Evolutionary conservation across 1,140 invertebrate genomes (phyloP).

Genomic region (Euwallacea fornicatus): DNA sequence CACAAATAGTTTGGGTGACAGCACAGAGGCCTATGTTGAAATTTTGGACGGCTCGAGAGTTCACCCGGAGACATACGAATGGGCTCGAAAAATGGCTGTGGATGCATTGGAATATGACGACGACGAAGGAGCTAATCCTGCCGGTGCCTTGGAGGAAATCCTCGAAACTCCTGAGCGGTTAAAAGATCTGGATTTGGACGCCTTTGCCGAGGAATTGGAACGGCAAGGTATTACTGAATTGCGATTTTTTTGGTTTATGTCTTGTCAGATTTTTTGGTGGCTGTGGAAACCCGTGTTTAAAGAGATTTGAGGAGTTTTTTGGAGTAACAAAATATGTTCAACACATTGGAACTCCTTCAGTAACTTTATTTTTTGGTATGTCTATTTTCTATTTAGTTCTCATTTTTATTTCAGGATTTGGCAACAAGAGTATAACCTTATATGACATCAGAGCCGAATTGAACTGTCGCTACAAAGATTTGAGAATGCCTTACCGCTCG

Average conservation of each 20-base stretch:
- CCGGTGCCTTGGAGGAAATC: slow-evolving; percentile 96
- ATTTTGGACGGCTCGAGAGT: slow-evolving; percentile 96
- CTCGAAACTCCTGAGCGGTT: slow-evolving; percentile 92
- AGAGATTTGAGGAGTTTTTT: neutral
- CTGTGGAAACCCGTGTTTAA: too few species aligned
- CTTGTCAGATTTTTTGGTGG: slow-evolving; percentile 19
- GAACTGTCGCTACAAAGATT: slow-evolving; percentile 93
- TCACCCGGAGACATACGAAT: slow-evolving; percentile 99
- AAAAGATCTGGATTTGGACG: slow-evolving; percentile 97
- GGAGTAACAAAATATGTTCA: too few species aligned
- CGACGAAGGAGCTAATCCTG: slow-evolving; percentile 93
- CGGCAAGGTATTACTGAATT: slow-evolving; percentile 65
- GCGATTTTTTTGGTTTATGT: neutral
- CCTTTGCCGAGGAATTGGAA: slow-evolving; percentile 96
- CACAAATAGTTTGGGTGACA: slow-evolving; percentile 89
- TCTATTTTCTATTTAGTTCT: neutral
- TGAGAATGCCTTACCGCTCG: slow-evolving; percentile 77
- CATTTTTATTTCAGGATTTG: slow-evolving; percentile 65
- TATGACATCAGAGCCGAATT: slow-evolving; percentile 97
- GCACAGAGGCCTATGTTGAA: slow-evolving; percentile 93
- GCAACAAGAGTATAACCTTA: slow-evolving; percentile 95
- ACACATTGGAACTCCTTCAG: too few species aligned
- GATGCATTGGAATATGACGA: slow-evolving; percentile 99
- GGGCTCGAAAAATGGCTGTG: slow-evolving; percentile 99
- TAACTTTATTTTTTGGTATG: neutral